Base-by-base conservation (phyloP, 2,113 vertebrate species). In the Fulmarus glacialis region DNA sequence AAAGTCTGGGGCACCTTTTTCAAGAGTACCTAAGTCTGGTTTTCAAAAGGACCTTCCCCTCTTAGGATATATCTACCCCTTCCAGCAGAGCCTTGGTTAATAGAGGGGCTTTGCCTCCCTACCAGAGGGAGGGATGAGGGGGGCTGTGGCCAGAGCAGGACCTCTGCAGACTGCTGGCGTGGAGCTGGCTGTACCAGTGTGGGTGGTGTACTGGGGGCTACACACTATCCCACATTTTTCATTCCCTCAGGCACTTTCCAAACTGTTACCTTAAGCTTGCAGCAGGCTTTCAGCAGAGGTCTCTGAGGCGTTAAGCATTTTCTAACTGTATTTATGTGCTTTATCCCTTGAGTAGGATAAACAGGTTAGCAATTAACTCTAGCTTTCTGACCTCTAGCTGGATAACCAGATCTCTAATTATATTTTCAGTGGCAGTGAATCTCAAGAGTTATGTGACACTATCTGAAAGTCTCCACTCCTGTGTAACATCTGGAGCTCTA, bases 341-440 rank as follows among this genome's bases (percentile, higher is more conserved):
- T 94, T 85, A 90, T 97, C 97, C 95, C 97, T 79, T 86, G 97
- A 97, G 97, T 86, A 95, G 95, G 91, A 97, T 97, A 98, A 98
- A 97, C 96, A 96, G 95, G 97, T 98, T 97, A 97, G 95, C 93
- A 97, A 97, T 97, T 97, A 97, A 96, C 97, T 95, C 92, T 88
- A 85, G 91, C 96, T 95, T 94, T 87, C 92, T 97, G 97, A 97
- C 97, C 97, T 92, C 91, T 91, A 95, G 90, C 86, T 83, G 93
- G 95, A 97, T 97, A 98, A 98, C 96, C 95, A 97, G 96, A 97
- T 96, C 94, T 95, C 93, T 97, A 97, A 97, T 97, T 97, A 89
- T 96, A 91, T 97, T 97, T 96, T 93, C 91, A 83, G 94, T 93
- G 91, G 95, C 97, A 95, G 91, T 42, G 85, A 91, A 75, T 97